These are phyloP conservation scores for Polyommatus iphigenia DNA, from an alignment of 2,888 invertebrate genomes.

Conservation along the genomic window DNA sequence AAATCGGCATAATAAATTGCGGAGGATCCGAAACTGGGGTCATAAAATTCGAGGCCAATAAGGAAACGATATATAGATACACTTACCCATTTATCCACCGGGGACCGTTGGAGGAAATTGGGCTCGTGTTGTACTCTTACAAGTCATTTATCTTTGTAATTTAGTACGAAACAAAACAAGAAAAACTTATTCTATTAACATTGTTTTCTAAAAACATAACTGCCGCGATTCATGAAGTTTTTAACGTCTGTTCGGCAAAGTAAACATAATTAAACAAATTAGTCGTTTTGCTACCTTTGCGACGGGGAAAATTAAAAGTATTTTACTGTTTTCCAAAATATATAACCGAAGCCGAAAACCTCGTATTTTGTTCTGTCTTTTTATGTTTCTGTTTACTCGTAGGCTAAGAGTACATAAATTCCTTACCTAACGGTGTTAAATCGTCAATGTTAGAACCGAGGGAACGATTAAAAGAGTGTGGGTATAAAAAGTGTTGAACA, in stretches of 20 bases:
- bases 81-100: constrained; percentile 26
- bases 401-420: not conserved
- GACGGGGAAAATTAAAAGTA: not conserved
- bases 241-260: not conserved
- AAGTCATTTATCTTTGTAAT: constrained; percentile 31
- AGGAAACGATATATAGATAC: constrained; percentile 28
- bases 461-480: not conserved
- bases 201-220: constrained; percentile 15
- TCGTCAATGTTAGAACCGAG: not conserved
- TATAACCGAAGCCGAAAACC: not conserved
- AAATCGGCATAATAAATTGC: constrained; percentile 14
- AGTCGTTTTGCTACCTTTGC: not conserved
- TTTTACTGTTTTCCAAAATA: constrained; percentile 7
- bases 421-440: not conserved
- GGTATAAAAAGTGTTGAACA: constrained; percentile 35
- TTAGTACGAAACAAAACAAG: constrained; percentile 24
- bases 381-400: constrained; percentile 10
- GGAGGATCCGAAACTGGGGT: not conserved
- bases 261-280: constrained; percentile 4
- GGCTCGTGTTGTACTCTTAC: constrained; percentile 13
- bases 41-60: constrained; percentile 22
- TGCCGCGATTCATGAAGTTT: not conserved
- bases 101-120: constrained; percentile 28
- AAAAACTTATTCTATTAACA: constrained; percentile 18
- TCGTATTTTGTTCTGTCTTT: not conserved